phyloP scores from a whole-genome alignment of 2,797 vertebrate genomes.

The Tauraco hartlaubi region DNA sequence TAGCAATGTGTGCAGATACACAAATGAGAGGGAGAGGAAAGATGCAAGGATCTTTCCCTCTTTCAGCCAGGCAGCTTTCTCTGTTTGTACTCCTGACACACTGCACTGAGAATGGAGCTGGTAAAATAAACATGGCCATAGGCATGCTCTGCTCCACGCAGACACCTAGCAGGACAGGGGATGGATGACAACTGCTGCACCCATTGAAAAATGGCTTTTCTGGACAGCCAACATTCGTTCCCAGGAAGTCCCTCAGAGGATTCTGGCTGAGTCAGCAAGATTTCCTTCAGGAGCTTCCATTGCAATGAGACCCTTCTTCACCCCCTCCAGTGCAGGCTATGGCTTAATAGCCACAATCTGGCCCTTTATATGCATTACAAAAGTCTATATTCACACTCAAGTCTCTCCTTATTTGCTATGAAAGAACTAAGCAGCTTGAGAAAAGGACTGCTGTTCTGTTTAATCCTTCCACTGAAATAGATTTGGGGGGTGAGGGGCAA shows the following conservation, averaged over 20 bases:
- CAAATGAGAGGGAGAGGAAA: background rate
- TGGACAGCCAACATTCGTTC: conserved; percentile 1
- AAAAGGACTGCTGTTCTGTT: conserved; percentile 72
- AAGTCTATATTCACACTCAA: conserved; percentile 75
- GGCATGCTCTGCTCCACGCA: background rate
- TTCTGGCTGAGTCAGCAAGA: conserved; percentile 74
- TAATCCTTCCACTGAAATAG: conserved; percentile 67
- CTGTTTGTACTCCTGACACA: background rate
- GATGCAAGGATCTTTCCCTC: background rate
- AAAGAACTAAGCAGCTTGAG: conserved; percentile 75
- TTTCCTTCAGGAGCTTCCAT: conserved; percentile 63
- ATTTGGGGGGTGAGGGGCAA: background rate
- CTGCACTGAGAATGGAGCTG: background rate
- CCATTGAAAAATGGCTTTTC: background rate
- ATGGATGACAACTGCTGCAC: background rate
- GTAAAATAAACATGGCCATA: background rate
- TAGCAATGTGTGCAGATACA: background rate
- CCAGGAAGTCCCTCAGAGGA: conserved; percentile 5
- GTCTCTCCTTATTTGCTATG: conserved; percentile 72
- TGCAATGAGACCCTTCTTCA: conserved; percentile 66
- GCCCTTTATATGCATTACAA: conserved; percentile 77
- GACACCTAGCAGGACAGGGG: background rate
- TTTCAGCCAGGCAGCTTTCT: background rate
- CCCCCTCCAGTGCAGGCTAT: conserved; percentile 69
- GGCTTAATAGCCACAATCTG: conserved; percentile 77